Conservation (phyloP, 1,140 invertebrate species). For the Penaeus indicus region DNA sequence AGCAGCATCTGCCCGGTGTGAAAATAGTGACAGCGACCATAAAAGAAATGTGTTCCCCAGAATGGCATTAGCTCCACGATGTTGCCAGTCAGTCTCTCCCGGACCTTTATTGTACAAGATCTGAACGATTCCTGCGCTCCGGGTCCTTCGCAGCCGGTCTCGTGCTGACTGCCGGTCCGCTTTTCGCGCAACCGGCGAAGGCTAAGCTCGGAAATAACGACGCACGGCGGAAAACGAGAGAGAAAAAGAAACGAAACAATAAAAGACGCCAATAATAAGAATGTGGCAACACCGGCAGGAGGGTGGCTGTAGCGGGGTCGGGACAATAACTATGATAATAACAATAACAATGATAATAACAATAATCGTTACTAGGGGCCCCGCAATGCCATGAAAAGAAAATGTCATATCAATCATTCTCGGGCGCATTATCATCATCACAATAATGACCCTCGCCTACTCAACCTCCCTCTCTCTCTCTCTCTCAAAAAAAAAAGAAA, state of each 20-base stretch:
- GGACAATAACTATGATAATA: conserved; percentile 63
- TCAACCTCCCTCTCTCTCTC: neutral
- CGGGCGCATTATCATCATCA: conserved; percentile 50
- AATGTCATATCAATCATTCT: conserved; percentile 58
- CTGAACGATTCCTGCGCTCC: neutral
- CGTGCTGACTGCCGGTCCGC: no score
- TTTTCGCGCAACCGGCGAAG: no score
- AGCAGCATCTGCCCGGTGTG: conserved; percentile 52
- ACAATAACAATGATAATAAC: conserved; percentile 64
- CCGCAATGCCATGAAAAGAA: conserved; percentile 58
- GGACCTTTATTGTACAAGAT: conserved; percentile 13
- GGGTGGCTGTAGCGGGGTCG: conserved; percentile 59
- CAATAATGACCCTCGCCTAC: conserved; percentile 36
- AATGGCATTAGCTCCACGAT: conserved; percentile 44
- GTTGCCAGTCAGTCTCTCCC: conserved; percentile 37
- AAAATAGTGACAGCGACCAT: conserved; percentile 59
- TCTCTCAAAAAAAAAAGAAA: neutral
- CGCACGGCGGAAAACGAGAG: no score
- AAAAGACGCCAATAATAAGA: neutral
- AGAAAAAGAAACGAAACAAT: no score
- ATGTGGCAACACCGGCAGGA: conserved; percentile 38
- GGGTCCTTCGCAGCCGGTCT: no score
- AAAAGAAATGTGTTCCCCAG: conserved; percentile 61
- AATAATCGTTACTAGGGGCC: conserved; percentile 62
- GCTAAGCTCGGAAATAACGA: no score